Percentiles rank a stretch among this genome's conserved stretches.
These are phyloP conservation scores for Monarcha castaneiventris DNA, from an alignment of 2,113 vertebrate genomes.

Conservation along the genomic window DNA sequence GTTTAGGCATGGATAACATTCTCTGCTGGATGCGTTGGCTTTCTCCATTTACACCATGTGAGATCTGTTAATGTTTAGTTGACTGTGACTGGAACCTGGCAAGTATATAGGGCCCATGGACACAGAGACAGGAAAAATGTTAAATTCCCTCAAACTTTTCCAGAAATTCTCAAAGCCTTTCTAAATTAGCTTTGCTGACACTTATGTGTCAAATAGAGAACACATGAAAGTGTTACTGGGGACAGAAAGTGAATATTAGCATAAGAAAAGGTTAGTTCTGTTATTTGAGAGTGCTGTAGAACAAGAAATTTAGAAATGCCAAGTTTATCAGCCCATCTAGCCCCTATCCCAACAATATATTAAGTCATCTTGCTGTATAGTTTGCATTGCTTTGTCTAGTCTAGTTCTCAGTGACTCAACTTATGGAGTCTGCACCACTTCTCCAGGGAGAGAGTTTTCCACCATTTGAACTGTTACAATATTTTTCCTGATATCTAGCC, in stretches of 20 bases:
- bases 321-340: slow-evolving; percentile 39
- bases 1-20: neutral
- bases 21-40: neutral
- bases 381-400: slow-evolving; percentile 45
- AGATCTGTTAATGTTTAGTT: neutral
- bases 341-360: neutral
- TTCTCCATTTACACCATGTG: neutral
- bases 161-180: slow-evolving; percentile 3
- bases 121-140: neutral
- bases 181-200: neutral
- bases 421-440: neutral
- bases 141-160: neutral
- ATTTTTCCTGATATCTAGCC: slow-evolving; percentile 42
- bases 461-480: neutral
- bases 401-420: slow-evolving; percentile 47
- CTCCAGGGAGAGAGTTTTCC: slow-evolving; percentile 48
- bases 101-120: neutral
- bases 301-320: neutral
- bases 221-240: neutral
- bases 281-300: neutral
- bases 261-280: neutral
- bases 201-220: neutral
- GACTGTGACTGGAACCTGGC: neutral
- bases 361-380: neutral
- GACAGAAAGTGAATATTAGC: neutral